These are phyloP conservation scores for Turnix velox DNA, from an alignment of 2,113 vertebrate species.

Conservation along the genomic window DNA sequence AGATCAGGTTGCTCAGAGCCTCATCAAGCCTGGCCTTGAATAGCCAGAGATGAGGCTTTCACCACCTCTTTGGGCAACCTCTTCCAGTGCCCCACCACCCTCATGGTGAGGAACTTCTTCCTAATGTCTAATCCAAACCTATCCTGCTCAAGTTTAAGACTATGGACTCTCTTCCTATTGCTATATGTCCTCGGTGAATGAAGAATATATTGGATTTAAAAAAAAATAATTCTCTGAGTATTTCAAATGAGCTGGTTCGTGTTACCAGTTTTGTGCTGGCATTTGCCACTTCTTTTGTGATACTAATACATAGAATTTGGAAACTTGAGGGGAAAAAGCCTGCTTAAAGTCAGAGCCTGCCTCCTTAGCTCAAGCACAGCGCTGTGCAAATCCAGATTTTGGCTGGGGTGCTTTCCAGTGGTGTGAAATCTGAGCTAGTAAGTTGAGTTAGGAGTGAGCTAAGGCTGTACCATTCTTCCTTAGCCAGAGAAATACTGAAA, in stretches of 20 bases:
- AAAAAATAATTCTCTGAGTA: neutral
- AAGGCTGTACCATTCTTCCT: neutral
- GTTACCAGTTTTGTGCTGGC: neutral
- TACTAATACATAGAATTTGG: neutral
- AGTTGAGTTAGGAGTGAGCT: neutral
- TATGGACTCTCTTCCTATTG: too few relatives aligned
- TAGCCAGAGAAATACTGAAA: neutral
- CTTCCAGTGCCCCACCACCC: too few relatives aligned
- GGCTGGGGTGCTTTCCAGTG: neutral
- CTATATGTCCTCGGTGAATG: too few relatives aligned
- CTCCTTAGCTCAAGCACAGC: neutral
- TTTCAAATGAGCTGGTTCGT: neutral
- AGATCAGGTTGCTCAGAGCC: too few relatives aligned
- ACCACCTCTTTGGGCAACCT: too few relatives aligned
- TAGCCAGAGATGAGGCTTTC: too few relatives aligned
- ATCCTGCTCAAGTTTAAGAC: too few relatives aligned
- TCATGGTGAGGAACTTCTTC: too few relatives aligned
- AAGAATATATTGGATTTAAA: neutral
- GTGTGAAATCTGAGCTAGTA: neutral
- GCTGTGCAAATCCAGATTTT: neutral
- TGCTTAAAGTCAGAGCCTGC: neutral
- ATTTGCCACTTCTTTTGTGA: neutral
- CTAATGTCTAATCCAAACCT: too few relatives aligned
- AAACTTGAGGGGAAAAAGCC: neutral
- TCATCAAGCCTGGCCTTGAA: too few relatives aligned